A percentile compares a stretch with the other conserved stretches of the same genome.
Conservation (phyloP, 2,113 vertebrate genomes). For the Chamaetylas fuelleborni region DNA sequence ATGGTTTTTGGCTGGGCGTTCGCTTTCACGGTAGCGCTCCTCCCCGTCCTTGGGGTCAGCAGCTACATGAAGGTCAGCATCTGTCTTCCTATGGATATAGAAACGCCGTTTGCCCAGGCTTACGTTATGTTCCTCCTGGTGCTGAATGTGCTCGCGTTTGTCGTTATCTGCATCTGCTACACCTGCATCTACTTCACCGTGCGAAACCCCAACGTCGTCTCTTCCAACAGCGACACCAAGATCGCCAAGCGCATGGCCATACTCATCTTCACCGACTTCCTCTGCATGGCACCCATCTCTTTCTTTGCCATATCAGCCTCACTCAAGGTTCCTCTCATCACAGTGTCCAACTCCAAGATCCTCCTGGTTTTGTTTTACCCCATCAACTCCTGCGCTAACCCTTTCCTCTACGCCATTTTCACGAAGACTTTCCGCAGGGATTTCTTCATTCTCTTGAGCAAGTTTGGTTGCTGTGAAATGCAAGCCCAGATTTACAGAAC, state of each 20-base stretch:
- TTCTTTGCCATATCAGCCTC: constrained; percentile 97
- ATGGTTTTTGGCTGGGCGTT: constrained; percentile 91
- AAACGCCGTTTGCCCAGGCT: constrained; percentile 79
- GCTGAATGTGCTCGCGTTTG: constrained; percentile 89
- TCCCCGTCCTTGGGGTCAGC: constrained; percentile 89
- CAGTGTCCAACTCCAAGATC: constrained; percentile 90
- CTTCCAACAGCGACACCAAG: constrained; percentile 85
- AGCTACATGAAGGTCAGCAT: constrained; percentile 96
- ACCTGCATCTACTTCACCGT: constrained; percentile 90
- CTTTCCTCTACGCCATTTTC: constrained; percentile 95
- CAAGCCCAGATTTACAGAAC: constrained; percentile 90
- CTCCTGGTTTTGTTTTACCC: constrained; percentile 95
- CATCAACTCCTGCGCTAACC: constrained; percentile 96
- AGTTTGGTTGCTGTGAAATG: constrained; percentile 87
- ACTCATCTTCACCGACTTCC: constrained; percentile 94
- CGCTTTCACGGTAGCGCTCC: constrained; percentile 79
- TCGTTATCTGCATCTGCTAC: constrained; percentile 89
- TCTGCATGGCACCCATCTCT: constrained; percentile 97
- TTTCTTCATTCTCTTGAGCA: constrained; percentile 90
- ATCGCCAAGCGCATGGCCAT: constrained; percentile 95
- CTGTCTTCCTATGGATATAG: constrained; percentile 96
- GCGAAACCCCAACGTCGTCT: constrained; percentile 83
- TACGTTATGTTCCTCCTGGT: constrained; percentile 87
- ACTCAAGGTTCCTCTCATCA: constrained; percentile 92
- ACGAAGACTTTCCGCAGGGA: constrained; percentile 93